These are phyloP conservation scores for Salminus brasiliensis DNA, from an alignment of 2,113 vertebrate genomes.

Conservation along the genomic window DNA sequence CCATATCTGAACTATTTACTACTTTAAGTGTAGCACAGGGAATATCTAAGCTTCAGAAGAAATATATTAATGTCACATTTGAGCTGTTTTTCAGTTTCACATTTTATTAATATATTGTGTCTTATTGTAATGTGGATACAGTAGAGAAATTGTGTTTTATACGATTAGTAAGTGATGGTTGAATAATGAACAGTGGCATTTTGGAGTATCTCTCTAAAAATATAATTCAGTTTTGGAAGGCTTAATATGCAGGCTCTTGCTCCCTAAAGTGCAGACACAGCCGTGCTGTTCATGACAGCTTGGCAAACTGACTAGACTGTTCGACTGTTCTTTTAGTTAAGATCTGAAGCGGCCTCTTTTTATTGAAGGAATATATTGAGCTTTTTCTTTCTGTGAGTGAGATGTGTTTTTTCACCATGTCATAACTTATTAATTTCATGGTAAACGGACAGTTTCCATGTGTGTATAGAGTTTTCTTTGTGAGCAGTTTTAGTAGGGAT, in stretches of 20 bases:
- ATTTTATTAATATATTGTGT: not conserved
- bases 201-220: not conserved
- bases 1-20: not conserved
- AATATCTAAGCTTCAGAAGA: not conserved
- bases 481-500: too few relatives aligned
- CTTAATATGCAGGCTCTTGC: not conserved
- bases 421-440: not conserved
- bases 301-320: not conserved
- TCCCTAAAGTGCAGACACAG: constrained; percentile 21
- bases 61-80: not conserved
- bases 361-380: not conserved
- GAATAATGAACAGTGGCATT: not conserved
- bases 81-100: not conserved
- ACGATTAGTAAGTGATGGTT: not conserved
- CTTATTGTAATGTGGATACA: not conserved
- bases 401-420: not conserved
- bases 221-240: not conserved
- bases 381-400: not conserved
- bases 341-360: not conserved
- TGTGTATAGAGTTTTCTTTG: too few relatives aligned
- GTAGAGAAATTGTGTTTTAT: not conserved
- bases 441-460: constrained; percentile 32
- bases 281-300: constrained; percentile 16
- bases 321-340: constrained; percentile 6
- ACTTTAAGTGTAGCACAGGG: not conserved